Conservation (phyloP, 2,888 invertebrate genomes). For the Amblyjoppa proteus region DNA sequence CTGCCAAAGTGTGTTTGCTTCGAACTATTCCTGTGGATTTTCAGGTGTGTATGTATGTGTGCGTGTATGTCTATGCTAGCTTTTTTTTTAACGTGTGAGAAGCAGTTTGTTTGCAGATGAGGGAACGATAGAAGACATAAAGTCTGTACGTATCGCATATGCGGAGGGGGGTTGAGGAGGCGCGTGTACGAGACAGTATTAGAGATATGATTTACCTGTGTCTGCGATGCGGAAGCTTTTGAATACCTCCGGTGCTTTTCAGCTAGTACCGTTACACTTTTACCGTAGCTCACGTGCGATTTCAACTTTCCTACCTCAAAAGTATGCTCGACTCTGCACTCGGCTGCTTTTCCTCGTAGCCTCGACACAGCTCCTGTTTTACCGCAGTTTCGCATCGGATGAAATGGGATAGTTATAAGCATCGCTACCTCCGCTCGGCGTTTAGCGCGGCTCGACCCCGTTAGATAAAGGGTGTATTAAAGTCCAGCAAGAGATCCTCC, state of each 20-base stretch:
- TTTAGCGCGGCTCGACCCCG: neutral
- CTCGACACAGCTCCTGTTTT: neutral
- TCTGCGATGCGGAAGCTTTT: neutral
- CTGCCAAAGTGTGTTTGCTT: slow-evolving; percentile 50
- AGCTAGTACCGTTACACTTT: neutral
- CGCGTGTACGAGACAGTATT: neutral
- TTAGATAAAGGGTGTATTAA: too few relatives aligned
- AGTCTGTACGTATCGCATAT: slow-evolving; percentile 2
- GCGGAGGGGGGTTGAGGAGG: neutral
- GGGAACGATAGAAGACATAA: neutral
- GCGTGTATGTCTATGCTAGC: neutral
- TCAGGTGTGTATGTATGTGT: neutral
- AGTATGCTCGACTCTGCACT: neutral
- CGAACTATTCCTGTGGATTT: slow-evolving; percentile 34
- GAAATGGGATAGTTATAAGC: neutral
- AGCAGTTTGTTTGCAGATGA: slow-evolving; percentile 10
- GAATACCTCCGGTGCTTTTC: slow-evolving; percentile 3
- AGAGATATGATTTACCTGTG: slow-evolving; percentile 5
- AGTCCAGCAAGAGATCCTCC: neutral
- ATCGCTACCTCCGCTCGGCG: neutral
- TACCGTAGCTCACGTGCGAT: slow-evolving; percentile 1
- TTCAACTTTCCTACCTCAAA: neutral
- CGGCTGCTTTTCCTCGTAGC: neutral
- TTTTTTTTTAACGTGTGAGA: neutral
- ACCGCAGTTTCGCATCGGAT: neutral